Evolutionary conservation across 2,797 vertebrate species (phyloP), one percentile per base, ranked within the genome.

Genomic region (Anabacerthia variegaticeps): DNA sequence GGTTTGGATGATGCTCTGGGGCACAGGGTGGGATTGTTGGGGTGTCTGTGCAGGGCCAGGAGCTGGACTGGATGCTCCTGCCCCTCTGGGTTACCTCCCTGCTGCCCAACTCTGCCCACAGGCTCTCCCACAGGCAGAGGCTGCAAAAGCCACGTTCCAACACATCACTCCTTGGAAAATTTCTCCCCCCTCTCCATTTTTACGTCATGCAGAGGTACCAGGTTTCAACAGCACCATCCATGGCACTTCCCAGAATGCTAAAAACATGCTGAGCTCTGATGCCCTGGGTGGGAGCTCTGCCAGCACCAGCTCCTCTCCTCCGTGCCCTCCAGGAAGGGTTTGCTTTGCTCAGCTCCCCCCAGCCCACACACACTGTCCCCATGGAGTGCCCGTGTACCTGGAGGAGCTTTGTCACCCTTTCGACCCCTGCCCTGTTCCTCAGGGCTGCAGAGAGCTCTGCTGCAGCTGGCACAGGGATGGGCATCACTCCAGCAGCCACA

Each of bases 381-480:
- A 3, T 19, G 0, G 7, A 24, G 32, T 3, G 8, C n/a, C 48
- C 48, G 14, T 26, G 48, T 8, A 49, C 46, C 32, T 34, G 54
- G 24, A 77, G 43, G 3, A 85, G 28, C 37, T 12, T 46, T 51
- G 21, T 12, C 56, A 30, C 13, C 20, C 20, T 59, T n/a, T 44
- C 56, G 43, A 6, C 24, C 7, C 3, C 4, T 51, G 10, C 41
- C 14, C 34, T 20, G 10, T 3, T 17, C 54, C 59, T 24, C 32
- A 3, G 62, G 46, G 34, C 59, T 52, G 21, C 34, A 7, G 52
- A 6, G 14, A 63, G 36, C 59, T 41, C 66, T 51, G 52, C 49
- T 65, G 46, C 48, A 52, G 48, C 41, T 52, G 51, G 8, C 23
- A 14, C 5, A 1, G 1, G 2, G 1, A 4, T 6, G 17, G 27